Conservation (phyloP, 2,888 invertebrate genomes). For the Plagodis pulveraria region DNA sequence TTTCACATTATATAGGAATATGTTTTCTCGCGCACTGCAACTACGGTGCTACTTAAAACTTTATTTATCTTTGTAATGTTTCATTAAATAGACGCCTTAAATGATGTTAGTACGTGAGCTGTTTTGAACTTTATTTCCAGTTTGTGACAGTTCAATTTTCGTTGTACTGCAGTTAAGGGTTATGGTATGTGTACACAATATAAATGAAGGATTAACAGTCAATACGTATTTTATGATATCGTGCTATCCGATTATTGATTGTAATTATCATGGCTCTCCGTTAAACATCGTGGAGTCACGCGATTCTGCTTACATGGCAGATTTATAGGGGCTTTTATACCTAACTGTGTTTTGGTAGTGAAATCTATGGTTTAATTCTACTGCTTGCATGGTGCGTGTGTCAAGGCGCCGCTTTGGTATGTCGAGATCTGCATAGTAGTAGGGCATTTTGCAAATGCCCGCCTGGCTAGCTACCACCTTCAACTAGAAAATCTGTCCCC, state of each 20-base stretch:
- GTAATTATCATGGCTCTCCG: slow-evolving; percentile 73
- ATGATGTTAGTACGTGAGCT: background rate
- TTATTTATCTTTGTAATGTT: background rate
- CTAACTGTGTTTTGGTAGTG: background rate
- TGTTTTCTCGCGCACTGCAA: background rate
- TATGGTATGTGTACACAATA: background rate
- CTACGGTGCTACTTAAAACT: slow-evolving; percentile 1
- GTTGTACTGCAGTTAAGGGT: background rate
- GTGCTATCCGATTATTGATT: slow-evolving; percentile 67
- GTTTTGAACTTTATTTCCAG: background rate
- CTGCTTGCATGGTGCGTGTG: no score
- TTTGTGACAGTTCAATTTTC: background rate
- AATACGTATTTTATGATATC: slow-evolving; percentile 26
- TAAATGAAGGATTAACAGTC: slow-evolving; percentile 12
- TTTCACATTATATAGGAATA: background rate
- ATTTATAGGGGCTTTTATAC: slow-evolving; percentile 28
- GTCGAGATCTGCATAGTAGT: no score
- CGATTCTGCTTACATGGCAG: slow-evolving; percentile 18
- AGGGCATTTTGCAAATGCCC: no score
- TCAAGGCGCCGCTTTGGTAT: no score
- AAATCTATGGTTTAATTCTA: no score
- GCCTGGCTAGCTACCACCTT: no score
- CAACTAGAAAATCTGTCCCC: no score
- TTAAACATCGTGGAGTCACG: slow-evolving; percentile 30
- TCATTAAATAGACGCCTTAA: background rate